Percentiles rank a stretch among this genome's conserved stretches.
phyloP scores from a whole-genome alignment of 35 echinoderm and acorn worm species.

The Holothuria glaberrima region DNA sequence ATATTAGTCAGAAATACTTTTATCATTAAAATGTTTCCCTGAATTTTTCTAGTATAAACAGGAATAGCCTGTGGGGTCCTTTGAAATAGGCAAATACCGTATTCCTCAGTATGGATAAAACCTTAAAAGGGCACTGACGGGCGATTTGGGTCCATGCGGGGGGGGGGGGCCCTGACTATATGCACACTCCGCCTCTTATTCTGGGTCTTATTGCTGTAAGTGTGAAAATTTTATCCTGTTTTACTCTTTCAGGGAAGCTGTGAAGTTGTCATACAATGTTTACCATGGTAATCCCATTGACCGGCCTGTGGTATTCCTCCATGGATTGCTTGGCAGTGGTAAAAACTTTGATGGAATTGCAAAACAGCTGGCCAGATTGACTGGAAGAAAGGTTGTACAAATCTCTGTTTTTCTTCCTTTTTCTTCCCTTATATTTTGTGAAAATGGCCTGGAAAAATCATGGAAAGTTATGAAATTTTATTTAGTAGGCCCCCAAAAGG shows the following conservation, averaged over 20 bases:
- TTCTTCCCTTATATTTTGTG: too few relatives aligned
- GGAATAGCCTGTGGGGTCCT: too few relatives aligned
- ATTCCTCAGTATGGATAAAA: too few relatives aligned
- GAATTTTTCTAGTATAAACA: too few relatives aligned
- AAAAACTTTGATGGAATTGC: conserved; percentile 85
- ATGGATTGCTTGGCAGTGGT: conserved; percentile 92
- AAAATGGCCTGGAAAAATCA: too few relatives aligned
- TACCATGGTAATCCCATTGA: conserved; percentile 42
- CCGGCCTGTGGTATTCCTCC: conserved; percentile 71
- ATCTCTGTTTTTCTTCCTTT: neutral
- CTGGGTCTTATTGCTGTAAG: neutral
- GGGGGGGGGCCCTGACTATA: too few relatives aligned
- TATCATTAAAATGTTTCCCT: too few relatives aligned
- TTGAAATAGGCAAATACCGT: too few relatives aligned
- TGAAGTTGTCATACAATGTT: conserved; percentile 79
- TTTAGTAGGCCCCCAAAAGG: too few relatives aligned
- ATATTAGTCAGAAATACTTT: neutral
- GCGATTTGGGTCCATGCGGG: too few relatives aligned
- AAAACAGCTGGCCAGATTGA: conserved; percentile 72
- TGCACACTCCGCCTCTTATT: neutral
- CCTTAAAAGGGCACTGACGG: too few relatives aligned
- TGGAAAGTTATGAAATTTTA: too few relatives aligned
- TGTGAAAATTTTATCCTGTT: neutral
- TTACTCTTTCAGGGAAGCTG: conserved; percentile 51
- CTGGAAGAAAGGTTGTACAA: conserved; percentile 57